phyloP scores from a whole-genome alignment of 2,113 vertebrate genomes.

The Prionailurus viverrinus region DNA sequence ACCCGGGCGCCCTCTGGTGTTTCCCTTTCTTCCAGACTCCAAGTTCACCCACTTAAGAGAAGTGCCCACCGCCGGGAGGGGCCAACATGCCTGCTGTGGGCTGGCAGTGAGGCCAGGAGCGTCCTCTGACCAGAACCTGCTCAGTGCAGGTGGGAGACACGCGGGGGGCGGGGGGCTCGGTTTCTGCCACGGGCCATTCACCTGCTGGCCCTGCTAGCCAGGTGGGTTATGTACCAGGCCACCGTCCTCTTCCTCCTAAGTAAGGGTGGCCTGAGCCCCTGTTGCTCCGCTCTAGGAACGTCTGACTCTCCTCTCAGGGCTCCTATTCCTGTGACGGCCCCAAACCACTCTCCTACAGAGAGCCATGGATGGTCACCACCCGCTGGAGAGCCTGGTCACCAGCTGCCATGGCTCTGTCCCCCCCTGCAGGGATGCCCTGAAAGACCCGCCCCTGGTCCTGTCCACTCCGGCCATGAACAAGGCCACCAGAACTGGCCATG shows the following conservation, averaged over 20 bases:
- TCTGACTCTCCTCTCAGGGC: not conserved
- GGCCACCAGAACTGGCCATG: not conserved
- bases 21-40: not conserved
- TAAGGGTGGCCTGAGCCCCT: not conserved
- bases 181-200: not conserved
- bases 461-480: not conserved
- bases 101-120: not conserved
- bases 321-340: not conserved
- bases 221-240: not conserved
- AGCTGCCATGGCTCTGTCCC: not conserved
- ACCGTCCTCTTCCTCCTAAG: not conserved
- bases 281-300: not conserved
- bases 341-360: not conserved
- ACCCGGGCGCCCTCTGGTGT: not conserved
- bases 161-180: not conserved
- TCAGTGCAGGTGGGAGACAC: not conserved
- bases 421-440: not conserved
- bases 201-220: not conserved
- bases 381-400: not conserved
- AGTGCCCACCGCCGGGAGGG: not conserved
- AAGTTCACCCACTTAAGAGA: not conserved
- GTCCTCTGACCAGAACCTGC: not conserved
- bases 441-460: not conserved
- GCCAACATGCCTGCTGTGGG: fast-evolving
- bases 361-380: not conserved